Percentiles rank a stretch among this genome's conserved stretches.
Evolutionary conservation across 2,113 vertebrate species (phyloP).

Genomic region (Pionites leucogaster): DNA sequence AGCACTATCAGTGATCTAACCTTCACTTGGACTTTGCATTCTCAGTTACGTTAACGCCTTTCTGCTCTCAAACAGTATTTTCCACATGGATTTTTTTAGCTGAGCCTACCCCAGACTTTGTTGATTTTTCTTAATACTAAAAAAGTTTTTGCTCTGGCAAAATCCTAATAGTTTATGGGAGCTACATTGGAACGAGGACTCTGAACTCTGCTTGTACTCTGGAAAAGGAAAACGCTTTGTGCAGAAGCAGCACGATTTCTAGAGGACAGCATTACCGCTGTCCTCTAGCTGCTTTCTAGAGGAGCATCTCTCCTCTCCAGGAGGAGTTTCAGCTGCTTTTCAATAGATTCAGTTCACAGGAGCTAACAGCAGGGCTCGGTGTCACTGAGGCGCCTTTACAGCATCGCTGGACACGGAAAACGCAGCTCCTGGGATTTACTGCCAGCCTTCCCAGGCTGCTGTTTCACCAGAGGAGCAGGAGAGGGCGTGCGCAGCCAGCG

Average conservation of each 20-base stretch:
- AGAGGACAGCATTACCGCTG: neutral
- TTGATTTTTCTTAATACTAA: neutral
- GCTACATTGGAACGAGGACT: neutral
- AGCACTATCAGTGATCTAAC: neutral
- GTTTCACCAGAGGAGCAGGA: neutral
- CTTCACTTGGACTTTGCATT: neutral
- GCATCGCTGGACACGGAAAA: neutral
- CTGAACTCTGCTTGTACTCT: neutral
- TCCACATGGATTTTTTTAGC: neutral
- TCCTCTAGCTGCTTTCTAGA: neutral
- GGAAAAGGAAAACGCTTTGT: neutral
- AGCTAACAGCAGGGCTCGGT: fast-evolving
- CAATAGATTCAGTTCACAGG: neutral
- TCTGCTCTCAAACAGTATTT: neutral
- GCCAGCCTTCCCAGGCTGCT: neutral
- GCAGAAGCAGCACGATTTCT: neutral
- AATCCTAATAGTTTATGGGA: fast-evolving
- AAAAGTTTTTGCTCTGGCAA: neutral
- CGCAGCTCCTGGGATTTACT: fast-evolving
- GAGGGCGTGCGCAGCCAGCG: constrained; percentile 45
- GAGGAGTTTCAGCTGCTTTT: neutral
- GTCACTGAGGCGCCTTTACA: neutral
- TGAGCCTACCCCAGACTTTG: neutral
- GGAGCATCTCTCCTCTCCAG: neutral
- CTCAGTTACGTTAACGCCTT: neutral